Evolutionary conservation across 2,888 invertebrate genomes (phyloP), one percentile per base, ranked within the genome.

Genomic region (Ischnus inquisitorius): DNA sequence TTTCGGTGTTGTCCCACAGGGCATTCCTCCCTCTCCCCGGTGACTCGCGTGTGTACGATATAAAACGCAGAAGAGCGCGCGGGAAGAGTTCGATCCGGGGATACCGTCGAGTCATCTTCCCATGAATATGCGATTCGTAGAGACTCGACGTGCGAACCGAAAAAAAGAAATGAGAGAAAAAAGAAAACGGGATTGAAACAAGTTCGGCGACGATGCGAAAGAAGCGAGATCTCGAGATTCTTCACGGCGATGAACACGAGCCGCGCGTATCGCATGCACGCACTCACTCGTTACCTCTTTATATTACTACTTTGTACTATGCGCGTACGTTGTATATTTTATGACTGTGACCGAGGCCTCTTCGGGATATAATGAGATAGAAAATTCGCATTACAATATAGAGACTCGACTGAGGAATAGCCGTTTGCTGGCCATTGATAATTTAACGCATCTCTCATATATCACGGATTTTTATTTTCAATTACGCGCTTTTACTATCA

Each of bases 361-460:
- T 25, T 12, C n/a, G 60, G 39, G 8, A 39, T 39, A 34, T 51
- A 34, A 69, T 34, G 41, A 69, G 69, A n/a, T 34, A 34, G 71
- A 79, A 64, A 48, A 71, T 62, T 34, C 54, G 19, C 65, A 60
- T 22, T 8, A 22, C 8, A 57, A 57, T 22, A 14, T 22, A 25
- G 57, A 60, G 54, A 71, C 39, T 34, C 39, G 3, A 41, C 39
- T 41, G 39, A 16, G 16, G 16, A 43, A 72, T 14, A 46, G 46
- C 46, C 12, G 46, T 46, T 46, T 46, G n/a, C 16, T 43, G 57
- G 57, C 16, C 71, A 82, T 82, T 78, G 82, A 72, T 82, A 67
- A 82, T 82, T 82, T 74, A 43, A 12, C 72, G 67, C 82, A 78
- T 57, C 69, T 74, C 51, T 19, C 51, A 43, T 54, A 54, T 16